These are phyloP conservation scores for Bombus cullumanus DNA, from an alignment of 1,140 invertebrate species.

Conservation along the genomic window DNA sequence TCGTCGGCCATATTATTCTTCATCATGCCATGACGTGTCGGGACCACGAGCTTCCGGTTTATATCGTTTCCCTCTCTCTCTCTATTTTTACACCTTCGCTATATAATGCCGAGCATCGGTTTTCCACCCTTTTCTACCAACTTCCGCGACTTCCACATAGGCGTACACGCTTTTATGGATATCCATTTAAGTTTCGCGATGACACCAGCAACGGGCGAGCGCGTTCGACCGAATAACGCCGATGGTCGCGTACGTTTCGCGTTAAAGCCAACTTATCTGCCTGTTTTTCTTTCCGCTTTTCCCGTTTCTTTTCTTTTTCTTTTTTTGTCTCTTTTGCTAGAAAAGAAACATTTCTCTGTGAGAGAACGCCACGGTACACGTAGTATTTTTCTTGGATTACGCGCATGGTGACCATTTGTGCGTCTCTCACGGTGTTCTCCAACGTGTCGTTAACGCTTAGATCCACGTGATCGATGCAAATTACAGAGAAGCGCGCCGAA, in stretches of 20 bases:
- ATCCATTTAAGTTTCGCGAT: conserved; percentile 60
- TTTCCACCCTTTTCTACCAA: conserved; percentile 48
- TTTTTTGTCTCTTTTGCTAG: not conserved
- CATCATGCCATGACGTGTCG: not conserved
- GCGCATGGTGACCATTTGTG: conserved; percentile 11
- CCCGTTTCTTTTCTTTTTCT: not conserved
- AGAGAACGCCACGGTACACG: not conserved
- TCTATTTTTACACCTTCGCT: conserved; percentile 58
- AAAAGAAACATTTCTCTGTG: not conserved
- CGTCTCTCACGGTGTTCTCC: conserved; percentile 31
- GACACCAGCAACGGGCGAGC: not conserved
- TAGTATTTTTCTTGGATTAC: not conserved
- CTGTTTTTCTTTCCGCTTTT: not conserved
- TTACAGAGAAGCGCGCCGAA: conserved; percentile 20
- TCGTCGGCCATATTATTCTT: not conserved
- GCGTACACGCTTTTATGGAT: conserved; percentile 59
- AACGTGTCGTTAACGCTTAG: conserved; percentile 45
- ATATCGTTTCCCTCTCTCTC: conserved; percentile 53
- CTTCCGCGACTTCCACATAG: conserved; percentile 61
- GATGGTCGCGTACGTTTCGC: not conserved
- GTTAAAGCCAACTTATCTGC: not conserved
- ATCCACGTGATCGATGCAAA: conserved; percentile 42
- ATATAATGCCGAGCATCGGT: conserved; percentile 29
- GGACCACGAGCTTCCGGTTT: conserved; percentile 32
- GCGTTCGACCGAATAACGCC: conserved; percentile 12